Base-by-base conservation (phyloP, 2,113 vertebrate genomes). In the Pelusios castaneus region DNA sequence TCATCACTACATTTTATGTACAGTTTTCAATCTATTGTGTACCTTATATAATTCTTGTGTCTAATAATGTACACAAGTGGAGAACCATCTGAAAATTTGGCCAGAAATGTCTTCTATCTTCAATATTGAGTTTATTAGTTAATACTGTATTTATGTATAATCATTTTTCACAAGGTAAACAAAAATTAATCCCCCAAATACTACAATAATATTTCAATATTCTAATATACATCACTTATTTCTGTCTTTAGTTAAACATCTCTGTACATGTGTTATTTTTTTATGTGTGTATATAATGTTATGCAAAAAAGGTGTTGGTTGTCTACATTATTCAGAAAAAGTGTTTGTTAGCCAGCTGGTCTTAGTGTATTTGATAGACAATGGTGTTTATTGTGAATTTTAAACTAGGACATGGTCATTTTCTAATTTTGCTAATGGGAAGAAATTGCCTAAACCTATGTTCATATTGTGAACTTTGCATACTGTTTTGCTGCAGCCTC, bases 271-370 rank as follows among this genome's bases (percentile, higher is more conserved):
- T 84, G 84, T 95, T 89, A 91, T 91, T 78, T 47, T n/a, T 63
- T 19, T 45, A 88, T 92, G 25, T 93, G 80, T 93, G 92, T 95
- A 93, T 95, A 56, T 49, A 78, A 29, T 87, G 41, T 83, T 43
- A 58, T 55, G 51, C 87, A 92, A 90, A 80, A 95, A 95, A 84
- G 95, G 80, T 97, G 86, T 89, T 96, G 88, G 91, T 76, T 90
- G 90, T 88, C 90, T 94, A 85, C 60, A 93, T 89, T 96, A 89
- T 86, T 91, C 86, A 93, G 82, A 80, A 96, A 95, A 97, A 96
- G 95, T 96, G 91, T 93, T 93, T 96, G 92, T 94, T 93, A 95
- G 88, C 78, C 87, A 63, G 49, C 80, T 89, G 87, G 91, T 97
- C 92, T 86, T 67, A 60, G 87, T 90, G 95, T 82, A 49, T 95